phyloP scores from a whole-genome alignment of 2,888 invertebrate species.

The Macropis europaea region DNA sequence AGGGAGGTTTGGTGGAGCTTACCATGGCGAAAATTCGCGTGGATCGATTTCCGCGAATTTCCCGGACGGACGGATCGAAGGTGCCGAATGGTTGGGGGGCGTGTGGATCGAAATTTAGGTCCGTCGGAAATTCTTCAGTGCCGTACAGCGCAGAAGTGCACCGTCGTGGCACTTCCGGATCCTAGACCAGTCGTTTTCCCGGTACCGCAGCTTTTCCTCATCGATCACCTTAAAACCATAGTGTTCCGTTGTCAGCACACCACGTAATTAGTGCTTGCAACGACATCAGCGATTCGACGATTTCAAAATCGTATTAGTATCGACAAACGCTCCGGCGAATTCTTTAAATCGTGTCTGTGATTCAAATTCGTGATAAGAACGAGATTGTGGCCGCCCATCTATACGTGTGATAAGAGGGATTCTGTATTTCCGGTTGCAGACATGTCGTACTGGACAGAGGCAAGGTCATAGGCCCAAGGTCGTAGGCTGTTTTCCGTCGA shows the following conservation, averaged over 20 bases:
- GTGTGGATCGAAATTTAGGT: constrained; percentile 16
- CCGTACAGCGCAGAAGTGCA: constrained; percentile 37
- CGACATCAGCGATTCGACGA: no score
- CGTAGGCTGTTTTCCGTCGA: constrained; percentile 41
- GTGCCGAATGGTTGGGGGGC: neutral
- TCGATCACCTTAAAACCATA: no score
- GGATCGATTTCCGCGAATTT: neutral
- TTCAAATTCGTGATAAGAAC: no score
- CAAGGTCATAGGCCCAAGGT: no score
- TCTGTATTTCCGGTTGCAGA: constrained; percentile 57
- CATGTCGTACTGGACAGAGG: constrained; percentile 19
- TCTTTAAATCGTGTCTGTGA: no score
- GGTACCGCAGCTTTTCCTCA: no score
- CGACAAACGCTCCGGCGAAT: no score
- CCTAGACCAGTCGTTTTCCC: no score
- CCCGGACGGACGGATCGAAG: neutral
- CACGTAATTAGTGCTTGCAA: no score
- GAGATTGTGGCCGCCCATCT: neutral
- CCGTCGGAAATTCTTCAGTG: constrained; percentile 28
- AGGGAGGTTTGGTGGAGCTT: constrained; percentile 20
- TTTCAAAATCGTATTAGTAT: no score
- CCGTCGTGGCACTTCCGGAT: constrained; percentile 2
- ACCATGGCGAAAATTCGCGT: constrained; percentile 30
- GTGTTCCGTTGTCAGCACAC: no score
- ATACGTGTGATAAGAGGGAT: constrained; percentile 46